Evolutionary conservation across 2,113 vertebrate species (phyloP), one percentile per base, ranked within the genome.

Genomic region (Procavia capensis): DNA sequence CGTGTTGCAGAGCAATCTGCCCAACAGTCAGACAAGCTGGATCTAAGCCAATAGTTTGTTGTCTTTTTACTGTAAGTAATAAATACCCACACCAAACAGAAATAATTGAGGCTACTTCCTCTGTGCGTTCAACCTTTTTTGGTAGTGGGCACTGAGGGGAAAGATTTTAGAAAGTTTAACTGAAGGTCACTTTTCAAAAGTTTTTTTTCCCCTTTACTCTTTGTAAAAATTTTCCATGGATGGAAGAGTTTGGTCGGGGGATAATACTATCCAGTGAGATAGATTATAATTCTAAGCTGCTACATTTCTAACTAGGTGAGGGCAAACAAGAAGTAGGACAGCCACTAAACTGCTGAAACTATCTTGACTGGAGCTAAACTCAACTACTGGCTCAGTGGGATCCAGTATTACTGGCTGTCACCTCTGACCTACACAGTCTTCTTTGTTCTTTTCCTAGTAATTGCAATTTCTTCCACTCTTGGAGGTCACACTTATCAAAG

Each of bases 1-100:
- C 22, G 90, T 0, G 0, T 47, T 76, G 89, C 72, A 96, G 41
- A 89, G 57, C 57, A 79, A 57, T 87, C 61, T 93, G 41, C 72
- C 85, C 83, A 43, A 57, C 50, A 14, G 86, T 43, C 61, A 96
- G 45, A 86, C 63, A 90, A 79, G 17, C 5, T 92, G 93, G 78
- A 93, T 92, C 97, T 95, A 97, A 97, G 64, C 72, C 84, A 96
- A 74, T 13, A 50, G 83, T 88, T 79, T 91, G 17, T 95, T 36
- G 78, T 95, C 94, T 86, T 97, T 97, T 92, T 95, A 95, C 27
- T 97, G n/a, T 66, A 84, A 93, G 85, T 92, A 93, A 97, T 93
- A 95, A 96, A 97, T 24, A 72, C 45, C 88, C 81, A 91, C 36
- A 94, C 88, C 43, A 59, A 66, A 70, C 66, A 59, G 72, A 97